Base-by-base conservation (phyloP, 2,888 invertebrate species). In the Athalia circularis region DNA sequence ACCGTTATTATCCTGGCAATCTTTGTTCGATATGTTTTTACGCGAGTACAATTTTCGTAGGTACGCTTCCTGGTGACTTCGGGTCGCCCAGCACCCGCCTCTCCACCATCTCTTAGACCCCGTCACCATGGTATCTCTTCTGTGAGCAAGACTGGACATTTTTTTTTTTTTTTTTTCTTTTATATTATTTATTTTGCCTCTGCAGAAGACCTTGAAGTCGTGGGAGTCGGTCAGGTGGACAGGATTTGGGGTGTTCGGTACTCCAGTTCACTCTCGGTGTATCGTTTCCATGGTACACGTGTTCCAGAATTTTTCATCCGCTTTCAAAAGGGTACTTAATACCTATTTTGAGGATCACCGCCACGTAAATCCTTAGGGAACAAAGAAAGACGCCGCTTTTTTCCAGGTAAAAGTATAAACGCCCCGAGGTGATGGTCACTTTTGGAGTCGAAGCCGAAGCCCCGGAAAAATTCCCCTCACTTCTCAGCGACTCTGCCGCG, bases 101-200 rank as follows among this genome's bases (percentile, higher is more conserved):
- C 86, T 87, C 90, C 90, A 90, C 90, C 90, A 90, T 81, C 90
- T 83, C 79, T 88, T 85, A 61, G 90, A 90, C 54, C 90, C 90
- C 72, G 89, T 85, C 45, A 89, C 81, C 45, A 86, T 85, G 67
- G 90, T 89, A 61, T 85, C 84, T 68, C 90, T 85, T 79, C 88
- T 84, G n/a, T 85, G 85, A 11, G 90, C 90, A 77, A 89, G 79
- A 80, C 89, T 89, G 81, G 89, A 89, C 85, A 89, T 88, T 57
- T 79, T 15, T 6, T 29, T 29, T 29, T 29, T 88, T 57, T 79
- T 15, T 6, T 29, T 29, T 29, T 29, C 29, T 29, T 29, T 0
- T 29, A 29, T 29, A 29, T 29, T 29, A 29, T 29, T 8, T 48
- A 65, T 48, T 48, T 65, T 13, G n/a, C n/a, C 29, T 29, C 29